phyloP scores from a whole-genome alignment of 2,113 vertebrate genomes.

The Carassius gibelio region DNA sequence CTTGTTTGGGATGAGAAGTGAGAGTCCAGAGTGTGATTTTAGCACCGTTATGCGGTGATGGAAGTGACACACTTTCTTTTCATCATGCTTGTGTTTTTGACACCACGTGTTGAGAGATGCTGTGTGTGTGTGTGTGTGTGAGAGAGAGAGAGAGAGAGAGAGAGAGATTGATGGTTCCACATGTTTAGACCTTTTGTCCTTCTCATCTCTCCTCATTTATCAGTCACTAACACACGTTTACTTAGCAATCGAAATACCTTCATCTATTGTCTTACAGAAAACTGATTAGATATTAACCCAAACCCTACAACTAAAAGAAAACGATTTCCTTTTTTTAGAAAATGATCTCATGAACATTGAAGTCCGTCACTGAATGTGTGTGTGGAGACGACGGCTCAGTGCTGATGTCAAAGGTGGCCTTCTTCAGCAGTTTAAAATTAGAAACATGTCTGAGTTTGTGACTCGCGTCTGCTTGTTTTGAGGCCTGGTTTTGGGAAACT shows the following conservation, averaged over 20 bases:
- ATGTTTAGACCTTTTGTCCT: slow-evolving; percentile 55
- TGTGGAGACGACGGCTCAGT: not conserved
- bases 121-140: slow-evolving; percentile 21
- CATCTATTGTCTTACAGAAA: not conserved
- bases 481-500: slow-evolving; percentile 42
- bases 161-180: slow-evolving; percentile 55
- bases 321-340: no score
- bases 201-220: slow-evolving; percentile 49
- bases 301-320: not conserved
- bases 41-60: not conserved
- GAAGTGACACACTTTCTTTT: not conserved
- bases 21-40: slow-evolving; percentile 4
- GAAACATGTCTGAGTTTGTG: slow-evolving; percentile 28
- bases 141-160: slow-evolving; percentile 31
- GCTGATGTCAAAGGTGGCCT: slow-evolving; percentile 4
- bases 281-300: not conserved
- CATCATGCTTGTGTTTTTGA: slow-evolving; percentile 27
- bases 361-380: not conserved
- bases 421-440: slow-evolving; percentile 5
- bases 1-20: not conserved
- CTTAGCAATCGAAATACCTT: not conserved
- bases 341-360: not conserved
- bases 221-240: slow-evolving; percentile 34
- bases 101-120: slow-evolving; percentile 31
- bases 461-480: not conserved